Evolutionary conservation across 2,888 invertebrate species (phyloP), one percentile per base, ranked within the genome.

Genomic region (Timandra comae): DNA sequence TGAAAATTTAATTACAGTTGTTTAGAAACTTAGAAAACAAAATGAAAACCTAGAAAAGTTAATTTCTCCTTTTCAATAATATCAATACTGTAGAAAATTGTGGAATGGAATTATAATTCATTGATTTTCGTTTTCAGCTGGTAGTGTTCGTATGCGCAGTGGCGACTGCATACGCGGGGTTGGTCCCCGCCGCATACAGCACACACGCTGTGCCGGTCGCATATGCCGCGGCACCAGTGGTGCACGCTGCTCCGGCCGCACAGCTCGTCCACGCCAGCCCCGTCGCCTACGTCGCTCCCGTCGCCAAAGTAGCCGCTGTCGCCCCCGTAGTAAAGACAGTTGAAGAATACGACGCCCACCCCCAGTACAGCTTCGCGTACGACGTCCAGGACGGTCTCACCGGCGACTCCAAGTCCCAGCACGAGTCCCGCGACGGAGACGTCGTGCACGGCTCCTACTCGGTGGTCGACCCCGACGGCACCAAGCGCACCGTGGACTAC

Each of bases 401-500:
- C 35, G 72, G 74, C 2, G 72, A 72, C 56, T 63, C 66, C 52
- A 87, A 88, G 58, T 66, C 71, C 41, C 87, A 87, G 61, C 86
- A 86, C 47, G 88, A 88, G 52, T 65, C 56, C 27, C 76, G 84
- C 27, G 87, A 88, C 38, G 88, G 88, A 10, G 87, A 87, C 39
- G 78, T 81, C 5, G 87, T 88, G 7, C 66, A 66, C 10, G 87
- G 87, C 29, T 82, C 80, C 29, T 87, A 87, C 72, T 81, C 82
- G 44, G 72, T 87, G 6, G 72, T 74, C 12, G 87, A 88, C 50
- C 75, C 87, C 30, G 87, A 88, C 42, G 87, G 87, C 46, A 80
- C 76, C 49, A 78, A 70, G 53, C 79, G 87, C 43, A 82, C 74
- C 24, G 87, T 88, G 1, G 86, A 88, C 38, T 87, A 85, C 63